These are phyloP conservation scores for Caerostris darwini DNA, from an alignment of 1,140 invertebrate species.

Conservation along the genomic window DNA sequence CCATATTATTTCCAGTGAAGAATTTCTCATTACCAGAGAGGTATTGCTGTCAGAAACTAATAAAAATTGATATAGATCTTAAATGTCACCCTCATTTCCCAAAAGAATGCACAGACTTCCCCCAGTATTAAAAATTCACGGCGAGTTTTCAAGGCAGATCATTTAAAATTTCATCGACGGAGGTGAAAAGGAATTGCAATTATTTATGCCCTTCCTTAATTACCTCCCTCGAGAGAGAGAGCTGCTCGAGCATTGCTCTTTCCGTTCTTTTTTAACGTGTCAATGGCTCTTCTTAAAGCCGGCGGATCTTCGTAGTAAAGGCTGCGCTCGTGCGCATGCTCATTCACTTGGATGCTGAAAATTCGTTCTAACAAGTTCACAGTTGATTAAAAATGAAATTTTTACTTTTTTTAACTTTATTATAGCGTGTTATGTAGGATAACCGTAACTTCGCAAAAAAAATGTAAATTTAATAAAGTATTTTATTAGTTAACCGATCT, in stretches of 20 bases:
- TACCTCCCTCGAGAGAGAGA: neutral
- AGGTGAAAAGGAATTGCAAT: constrained; percentile 26
- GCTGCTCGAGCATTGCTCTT: neutral
- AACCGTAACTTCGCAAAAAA: no score
- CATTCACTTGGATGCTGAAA: neutral
- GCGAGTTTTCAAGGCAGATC: neutral
- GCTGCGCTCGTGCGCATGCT: neutral
- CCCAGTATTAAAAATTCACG: constrained; percentile 7
- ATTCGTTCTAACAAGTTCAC: no score
- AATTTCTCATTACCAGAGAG: no score
- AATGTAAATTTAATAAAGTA: no score
- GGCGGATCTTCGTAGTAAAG: neutral
- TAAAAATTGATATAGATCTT: neutral
- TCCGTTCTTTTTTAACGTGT: constrained; percentile 20
- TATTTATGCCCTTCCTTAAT: constrained; percentile 51
- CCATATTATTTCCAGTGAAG: no score
- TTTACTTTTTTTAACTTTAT: no score
- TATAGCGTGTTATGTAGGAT: no score
- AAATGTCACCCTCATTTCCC: neutral
- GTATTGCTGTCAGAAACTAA: neutral
- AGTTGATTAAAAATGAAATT: no score
- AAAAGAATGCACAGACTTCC: neutral
- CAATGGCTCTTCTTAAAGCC: neutral
- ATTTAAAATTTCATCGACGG: constrained; percentile 47
- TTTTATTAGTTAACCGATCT: no score